phyloP scores from a whole-genome alignment of 2,797 vertebrate species.

The Hafferia zeledoni region DNA sequence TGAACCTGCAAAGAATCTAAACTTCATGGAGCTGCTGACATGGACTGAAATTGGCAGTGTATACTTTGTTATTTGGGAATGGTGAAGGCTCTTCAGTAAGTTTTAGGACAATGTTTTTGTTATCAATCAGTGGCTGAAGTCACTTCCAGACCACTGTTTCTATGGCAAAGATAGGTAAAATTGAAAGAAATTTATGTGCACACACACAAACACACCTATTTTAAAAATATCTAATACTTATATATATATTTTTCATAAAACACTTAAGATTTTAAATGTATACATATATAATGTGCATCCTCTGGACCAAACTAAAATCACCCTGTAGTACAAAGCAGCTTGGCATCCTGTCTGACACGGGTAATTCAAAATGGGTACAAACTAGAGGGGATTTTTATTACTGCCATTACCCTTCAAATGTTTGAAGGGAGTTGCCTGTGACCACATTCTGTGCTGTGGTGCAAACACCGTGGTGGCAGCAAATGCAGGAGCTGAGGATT shows the following conservation, averaged over 20 bases:
- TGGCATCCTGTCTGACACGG: background rate
- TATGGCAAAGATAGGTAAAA: background rate
- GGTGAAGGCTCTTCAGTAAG: background rate
- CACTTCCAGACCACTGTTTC: background rate
- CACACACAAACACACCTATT: accelerated
- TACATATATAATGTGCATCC: background rate
- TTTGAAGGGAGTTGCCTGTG: background rate
- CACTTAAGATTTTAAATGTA: background rate
- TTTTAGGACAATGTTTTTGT: background rate
- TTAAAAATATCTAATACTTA: background rate
- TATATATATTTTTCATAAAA: background rate
- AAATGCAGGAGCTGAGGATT: slow-evolving; percentile 20
- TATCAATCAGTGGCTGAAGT: background rate
- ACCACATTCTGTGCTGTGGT: background rate
- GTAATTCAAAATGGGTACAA: background rate
- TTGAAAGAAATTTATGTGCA: background rate
- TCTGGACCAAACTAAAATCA: background rate
- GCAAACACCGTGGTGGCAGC: background rate
- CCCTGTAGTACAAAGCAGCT: background rate
- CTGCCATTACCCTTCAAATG: background rate
- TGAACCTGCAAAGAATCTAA: background rate
- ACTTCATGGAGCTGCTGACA: background rate
- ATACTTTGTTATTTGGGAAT: background rate
- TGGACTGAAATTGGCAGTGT: background rate
- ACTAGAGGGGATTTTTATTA: background rate